Conservation (phyloP, 2,888 invertebrate species). For the Spisula solida region DNA sequence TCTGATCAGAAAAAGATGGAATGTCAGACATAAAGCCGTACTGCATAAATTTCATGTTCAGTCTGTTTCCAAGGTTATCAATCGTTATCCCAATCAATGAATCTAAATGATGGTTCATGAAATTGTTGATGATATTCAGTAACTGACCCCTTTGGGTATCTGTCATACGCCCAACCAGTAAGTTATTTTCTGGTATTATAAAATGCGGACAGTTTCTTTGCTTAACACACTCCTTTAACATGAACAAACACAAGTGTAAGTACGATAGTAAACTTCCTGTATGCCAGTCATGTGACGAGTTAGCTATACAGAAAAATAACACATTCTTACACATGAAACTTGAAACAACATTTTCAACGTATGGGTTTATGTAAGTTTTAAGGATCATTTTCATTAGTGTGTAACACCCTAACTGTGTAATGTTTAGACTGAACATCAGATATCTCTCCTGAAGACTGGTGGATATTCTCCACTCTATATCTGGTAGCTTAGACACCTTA, state of each 20-base stretch:
- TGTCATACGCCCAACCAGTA: background rate
- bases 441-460: background rate
- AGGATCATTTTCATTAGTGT: conserved; percentile 24
- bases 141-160: background rate
- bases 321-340: conserved; percentile 30
- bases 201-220: conserved; percentile 26
- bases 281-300: background rate
- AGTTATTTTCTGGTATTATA: conserved; percentile 20
- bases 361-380: background rate
- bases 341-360: background rate
- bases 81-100: background rate
- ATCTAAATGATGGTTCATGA: background rate
- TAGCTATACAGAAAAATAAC: background rate
- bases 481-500: background rate
- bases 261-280: background rate
- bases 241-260: background rate
- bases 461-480: conserved; percentile 28
- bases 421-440: background rate
- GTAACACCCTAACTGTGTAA: background rate
- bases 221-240: background rate
- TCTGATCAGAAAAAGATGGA: background rate
- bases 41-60: background rate
- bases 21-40: background rate
- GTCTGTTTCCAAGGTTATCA: background rate
- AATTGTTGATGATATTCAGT: background rate